Conservation (phyloP, 2,113 vertebrate genomes). For the Panthera uncia region DNA sequence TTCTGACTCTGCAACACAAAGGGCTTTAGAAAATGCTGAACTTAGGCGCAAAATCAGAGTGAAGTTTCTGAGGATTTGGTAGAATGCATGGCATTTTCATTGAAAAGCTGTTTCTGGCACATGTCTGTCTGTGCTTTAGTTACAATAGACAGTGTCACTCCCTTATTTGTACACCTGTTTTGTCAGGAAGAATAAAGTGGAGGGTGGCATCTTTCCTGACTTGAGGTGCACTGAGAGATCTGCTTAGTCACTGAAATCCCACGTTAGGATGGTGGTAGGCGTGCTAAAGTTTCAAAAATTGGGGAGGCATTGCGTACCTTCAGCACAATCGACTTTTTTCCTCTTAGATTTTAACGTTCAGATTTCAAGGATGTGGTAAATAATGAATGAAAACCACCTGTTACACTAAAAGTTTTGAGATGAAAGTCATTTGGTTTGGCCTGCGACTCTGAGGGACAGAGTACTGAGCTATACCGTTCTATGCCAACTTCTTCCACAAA, state of each 20-base stretch:
- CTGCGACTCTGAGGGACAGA: neutral
- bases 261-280: neutral
- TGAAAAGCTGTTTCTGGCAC: conserved; percentile 27
- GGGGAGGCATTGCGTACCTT: neutral
- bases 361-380: conserved; percentile 42
- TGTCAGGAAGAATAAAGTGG: neutral
- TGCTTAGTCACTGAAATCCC: conserved; percentile 70
- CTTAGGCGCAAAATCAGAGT: conserved; percentile 28
- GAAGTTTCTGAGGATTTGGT: conserved; percentile 21
- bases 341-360: conserved; percentile 31
- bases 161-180: neutral
- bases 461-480: neutral
- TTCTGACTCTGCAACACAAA: neutral
- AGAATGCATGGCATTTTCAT: neutral
- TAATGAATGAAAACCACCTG: conserved; percentile 69
- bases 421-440: conserved; percentile 12
- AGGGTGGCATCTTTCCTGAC: neutral
- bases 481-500: neutral
- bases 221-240: conserved; percentile 20
- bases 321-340: conserved; percentile 8
- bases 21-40: conserved; percentile 23
- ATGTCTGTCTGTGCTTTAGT: conserved; percentile 38
- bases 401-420: conserved; percentile 50
- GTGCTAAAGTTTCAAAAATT: conserved; percentile 59
- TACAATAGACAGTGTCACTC: neutral